Percentiles rank a stretch among this genome's conserved stretches.
Evolutionary conservation across 2,113 vertebrate genomes (phyloP).

Genomic region (Pluvialis apricaria): DNA sequence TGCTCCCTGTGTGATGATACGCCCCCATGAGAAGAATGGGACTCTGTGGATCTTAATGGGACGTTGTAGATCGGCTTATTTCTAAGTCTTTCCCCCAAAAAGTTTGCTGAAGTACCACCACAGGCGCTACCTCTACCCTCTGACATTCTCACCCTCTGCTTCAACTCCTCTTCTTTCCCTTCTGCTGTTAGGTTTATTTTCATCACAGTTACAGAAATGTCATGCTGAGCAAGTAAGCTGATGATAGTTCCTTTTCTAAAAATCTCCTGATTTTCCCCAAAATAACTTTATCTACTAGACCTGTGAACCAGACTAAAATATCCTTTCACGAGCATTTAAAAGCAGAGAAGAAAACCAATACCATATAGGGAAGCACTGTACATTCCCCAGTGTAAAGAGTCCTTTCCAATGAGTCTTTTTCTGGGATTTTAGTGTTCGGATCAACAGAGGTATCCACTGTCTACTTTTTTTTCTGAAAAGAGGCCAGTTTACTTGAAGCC

Average conservation of each 20-base stretch:
- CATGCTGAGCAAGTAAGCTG: neutral
- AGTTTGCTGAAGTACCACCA: neutral
- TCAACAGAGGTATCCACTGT: neutral
- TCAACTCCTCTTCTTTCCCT: neutral
- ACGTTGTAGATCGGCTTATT: neutral
- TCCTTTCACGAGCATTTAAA: neutral
- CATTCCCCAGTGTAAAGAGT: neutral
- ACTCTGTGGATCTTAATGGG: neutral
- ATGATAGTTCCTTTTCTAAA: neutral
- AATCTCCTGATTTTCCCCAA: neutral
- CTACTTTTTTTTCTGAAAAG: neutral
- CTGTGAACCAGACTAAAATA: neutral
- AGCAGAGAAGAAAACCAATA: neutral
- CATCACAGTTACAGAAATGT: neutral
- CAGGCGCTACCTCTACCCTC: neutral
- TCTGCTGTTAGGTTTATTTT: slow-evolving; percentile 12
- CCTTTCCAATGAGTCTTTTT: neutral
- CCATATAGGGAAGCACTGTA: neutral
- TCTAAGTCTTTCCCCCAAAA: neutral
- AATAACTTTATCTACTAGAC: neutral
- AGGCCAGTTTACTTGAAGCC: neutral
- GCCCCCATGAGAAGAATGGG: neutral
- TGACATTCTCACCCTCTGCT: neutral
- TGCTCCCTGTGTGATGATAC: neutral
- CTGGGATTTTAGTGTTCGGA: neutral